A percentile compares a stretch with the other conserved stretches of the same genome.
phyloP scores from a whole-genome alignment of 2,888 invertebrate genomes.

The Zootermopsis nevadensis region DNA sequence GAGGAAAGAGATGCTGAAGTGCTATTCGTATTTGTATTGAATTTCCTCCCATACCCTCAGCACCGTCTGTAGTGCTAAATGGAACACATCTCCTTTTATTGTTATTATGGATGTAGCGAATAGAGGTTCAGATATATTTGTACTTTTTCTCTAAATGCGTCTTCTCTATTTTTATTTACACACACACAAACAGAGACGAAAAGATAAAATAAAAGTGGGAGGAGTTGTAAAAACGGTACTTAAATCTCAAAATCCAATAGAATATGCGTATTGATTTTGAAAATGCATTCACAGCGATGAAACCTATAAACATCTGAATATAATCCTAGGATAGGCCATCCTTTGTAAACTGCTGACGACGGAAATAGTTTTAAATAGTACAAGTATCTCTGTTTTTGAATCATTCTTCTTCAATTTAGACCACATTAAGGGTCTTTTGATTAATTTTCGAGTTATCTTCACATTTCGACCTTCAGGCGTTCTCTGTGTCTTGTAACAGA shows the following conservation, averaged over 20 bases:
- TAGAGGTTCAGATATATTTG: conserved; percentile 8
- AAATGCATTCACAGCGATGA: neutral
- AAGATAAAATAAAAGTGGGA: neutral
- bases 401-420: no score
- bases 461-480: neutral
- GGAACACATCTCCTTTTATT: conserved; percentile 42
- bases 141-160: conserved; percentile 9
- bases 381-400: no score
- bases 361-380: no score
- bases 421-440: neutral
- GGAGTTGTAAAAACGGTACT: neutral
- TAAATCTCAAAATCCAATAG: neutral
- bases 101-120: conserved; percentile 39
- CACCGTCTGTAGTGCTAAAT: conserved; percentile 28
- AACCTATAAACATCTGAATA: neutral
- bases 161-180: conserved; percentile 32
- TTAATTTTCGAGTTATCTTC: neutral
- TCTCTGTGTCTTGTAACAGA: neutral
- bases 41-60: conserved; percentile 40
- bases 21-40: conserved; percentile 39
- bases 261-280: neutral
- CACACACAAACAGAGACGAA: no score
- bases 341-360: neutral
- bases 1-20: conserved; percentile 36
- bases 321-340: neutral